Evolutionary conservation across 2,113 vertebrate genomes (phyloP).

Genomic region (Neodontobutis hainanensis): DNA sequence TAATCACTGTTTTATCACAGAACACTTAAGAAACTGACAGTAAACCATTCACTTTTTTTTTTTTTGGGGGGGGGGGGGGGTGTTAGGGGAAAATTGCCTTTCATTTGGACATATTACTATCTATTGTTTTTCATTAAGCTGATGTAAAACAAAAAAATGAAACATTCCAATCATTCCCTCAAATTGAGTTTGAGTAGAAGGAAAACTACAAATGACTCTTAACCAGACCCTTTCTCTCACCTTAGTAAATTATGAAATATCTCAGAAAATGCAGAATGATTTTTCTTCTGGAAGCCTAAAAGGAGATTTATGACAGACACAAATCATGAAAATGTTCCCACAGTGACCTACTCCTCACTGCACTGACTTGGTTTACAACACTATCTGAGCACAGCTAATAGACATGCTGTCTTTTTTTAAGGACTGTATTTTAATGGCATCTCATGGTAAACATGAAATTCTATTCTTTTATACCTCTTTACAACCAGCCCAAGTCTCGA

Average conservation of each 20-base stretch:
- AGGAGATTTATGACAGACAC: constrained; percentile 47
- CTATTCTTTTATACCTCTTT: constrained; percentile 29
- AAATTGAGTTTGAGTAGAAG: no score
- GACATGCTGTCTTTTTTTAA: constrained; percentile 15
- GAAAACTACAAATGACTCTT: constrained; percentile 42
- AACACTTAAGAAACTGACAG: no score
- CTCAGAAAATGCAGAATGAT: constrained; percentile 47
- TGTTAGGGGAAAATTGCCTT: no score
- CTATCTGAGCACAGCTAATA: constrained; percentile 28
- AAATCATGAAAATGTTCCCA: constrained; percentile 18
- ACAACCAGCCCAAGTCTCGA: constrained; percentile 13
- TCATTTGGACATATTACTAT: no score
- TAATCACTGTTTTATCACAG: no score
- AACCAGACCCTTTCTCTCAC: constrained; percentile 61
- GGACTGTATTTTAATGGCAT: constrained; percentile 38
- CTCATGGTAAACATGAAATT: constrained; percentile 32
- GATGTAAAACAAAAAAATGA: no score
- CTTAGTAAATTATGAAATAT: constrained; percentile 64
- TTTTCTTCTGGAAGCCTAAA: constrained; percentile 33
- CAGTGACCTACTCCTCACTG: constrained; percentile 15
- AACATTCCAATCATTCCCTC: no score
- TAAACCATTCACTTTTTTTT: no score
- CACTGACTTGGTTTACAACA: constrained; percentile 14
- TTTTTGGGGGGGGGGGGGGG: no score
- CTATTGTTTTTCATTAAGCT: no score